A percentile compares a stretch with the other conserved stretches of the same genome.
Conservation (phyloP, 2,888 invertebrate genomes). For the Sinelater perroti region DNA sequence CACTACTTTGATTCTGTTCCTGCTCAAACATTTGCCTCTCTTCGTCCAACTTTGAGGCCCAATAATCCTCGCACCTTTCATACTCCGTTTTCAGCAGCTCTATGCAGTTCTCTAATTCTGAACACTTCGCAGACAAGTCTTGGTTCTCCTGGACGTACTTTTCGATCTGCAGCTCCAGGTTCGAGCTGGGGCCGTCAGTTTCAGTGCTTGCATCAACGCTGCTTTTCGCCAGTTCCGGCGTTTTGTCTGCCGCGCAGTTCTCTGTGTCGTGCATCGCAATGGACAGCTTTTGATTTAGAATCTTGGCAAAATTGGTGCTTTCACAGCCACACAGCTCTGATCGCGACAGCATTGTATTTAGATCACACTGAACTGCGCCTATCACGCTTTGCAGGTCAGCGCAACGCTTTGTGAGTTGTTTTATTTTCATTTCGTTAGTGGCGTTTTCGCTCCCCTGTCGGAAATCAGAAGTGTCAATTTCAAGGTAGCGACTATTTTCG, state of each 20-base stretch:
- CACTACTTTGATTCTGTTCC: slow-evolving; percentile 79
- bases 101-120: slow-evolving; percentile 76
- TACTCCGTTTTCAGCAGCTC: slow-evolving; percentile 80
- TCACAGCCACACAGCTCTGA: slow-evolving; percentile 36
- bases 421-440: slow-evolving; percentile 43
- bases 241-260: not conserved
- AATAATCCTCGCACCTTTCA: slow-evolving; percentile 88
- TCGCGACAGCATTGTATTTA: slow-evolving; percentile 48
- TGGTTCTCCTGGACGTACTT: slow-evolving; percentile 59
- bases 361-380: slow-evolving; percentile 54
- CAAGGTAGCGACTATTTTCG: not conserved
- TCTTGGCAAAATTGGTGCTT: slow-evolving; percentile 14
- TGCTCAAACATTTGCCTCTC: slow-evolving; percentile 79
- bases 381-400: slow-evolving; percentile 64
- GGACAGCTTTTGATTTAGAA: slow-evolving; percentile 50
- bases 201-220: slow-evolving; percentile 40
- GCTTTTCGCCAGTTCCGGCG: not conserved
- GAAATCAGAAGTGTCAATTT: slow-evolving; percentile 8
- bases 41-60: slow-evolving; percentile 80
- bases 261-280: slow-evolving; percentile 21
- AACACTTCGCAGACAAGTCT: slow-evolving; percentile 63
- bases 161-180: slow-evolving; percentile 47
- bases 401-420: slow-evolving; percentile 59
- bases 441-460: slow-evolving; percentile 11
- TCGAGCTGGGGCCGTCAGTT: slow-evolving; percentile 52